These are phyloP conservation scores for Caranx ignobilis DNA, from an alignment of 2,113 vertebrate species.

Conservation along the genomic window DNA sequence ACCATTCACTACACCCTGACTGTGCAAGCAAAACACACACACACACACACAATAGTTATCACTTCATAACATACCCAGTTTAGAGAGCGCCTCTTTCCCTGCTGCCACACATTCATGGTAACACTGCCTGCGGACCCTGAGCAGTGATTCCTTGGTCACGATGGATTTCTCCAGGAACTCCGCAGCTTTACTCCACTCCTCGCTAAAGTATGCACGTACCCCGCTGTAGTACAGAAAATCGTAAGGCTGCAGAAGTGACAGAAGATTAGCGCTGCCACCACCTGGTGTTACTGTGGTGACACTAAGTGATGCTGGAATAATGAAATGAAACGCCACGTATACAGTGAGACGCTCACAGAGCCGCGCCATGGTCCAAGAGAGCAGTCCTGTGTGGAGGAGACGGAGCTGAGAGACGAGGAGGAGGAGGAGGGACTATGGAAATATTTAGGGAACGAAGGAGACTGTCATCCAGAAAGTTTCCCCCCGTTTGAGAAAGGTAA, in stretches of 20 bases:
- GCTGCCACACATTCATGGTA: constrained; percentile 74
- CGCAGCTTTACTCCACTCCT: constrained; percentile 89
- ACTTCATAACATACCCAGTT: constrained; percentile 65
- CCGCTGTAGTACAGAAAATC: constrained; percentile 91
- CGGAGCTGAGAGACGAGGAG: constrained; percentile 21
- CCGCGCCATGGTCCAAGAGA: constrained; percentile 77
- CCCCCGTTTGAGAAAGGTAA: neutral
- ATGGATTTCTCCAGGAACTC: constrained; percentile 90
- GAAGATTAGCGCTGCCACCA: constrained; percentile 8
- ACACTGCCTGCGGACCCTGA: constrained; percentile 79
- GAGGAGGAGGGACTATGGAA: constrained; percentile 58
- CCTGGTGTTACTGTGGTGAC: constrained; percentile 1
- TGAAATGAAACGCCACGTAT: constrained; percentile 82
- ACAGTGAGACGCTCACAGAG: constrained; percentile 54
- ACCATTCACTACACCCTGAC: neutral
- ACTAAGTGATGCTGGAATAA: constrained; percentile 6
- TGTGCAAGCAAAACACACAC: neutral
- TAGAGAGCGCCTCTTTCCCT: constrained; percentile 57
- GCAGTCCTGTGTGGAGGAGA: constrained; percentile 25
- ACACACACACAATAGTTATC: neutral
- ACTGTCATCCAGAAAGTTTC: constrained; percentile 30
- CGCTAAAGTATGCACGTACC: constrained; percentile 88
- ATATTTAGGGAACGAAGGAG: constrained; percentile 15
- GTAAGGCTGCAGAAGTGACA: constrained; percentile 78
- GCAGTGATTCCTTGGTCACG: constrained; percentile 81